Conservation (phyloP, 2,888 invertebrate genomes). For the Heliconius sara region DNA sequence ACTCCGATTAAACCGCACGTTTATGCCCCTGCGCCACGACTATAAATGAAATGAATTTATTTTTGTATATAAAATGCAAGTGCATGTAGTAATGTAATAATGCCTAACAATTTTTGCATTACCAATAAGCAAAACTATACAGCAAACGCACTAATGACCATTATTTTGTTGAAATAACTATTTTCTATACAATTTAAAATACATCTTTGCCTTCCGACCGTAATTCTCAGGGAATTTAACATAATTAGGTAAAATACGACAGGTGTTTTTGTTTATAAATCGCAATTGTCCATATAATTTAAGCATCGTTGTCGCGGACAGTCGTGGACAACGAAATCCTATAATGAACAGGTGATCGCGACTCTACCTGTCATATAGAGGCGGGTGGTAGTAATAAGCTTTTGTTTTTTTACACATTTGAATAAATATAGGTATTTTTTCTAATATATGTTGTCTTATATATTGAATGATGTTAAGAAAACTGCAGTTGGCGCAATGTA, state of each 20-base stretch:
- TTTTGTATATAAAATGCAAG: neutral
- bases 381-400: conserved; percentile 67
- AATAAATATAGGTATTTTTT: neutral
- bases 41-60: too few species aligned
- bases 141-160: neutral
- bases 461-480: too few species aligned
- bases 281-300: neutral
- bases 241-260: conserved; percentile 1
- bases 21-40: too few species aligned
- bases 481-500: too few species aligned
- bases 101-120: neutral
- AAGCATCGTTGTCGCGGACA: neutral
- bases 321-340: conserved; percentile 62
- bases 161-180: conserved; percentile 1
- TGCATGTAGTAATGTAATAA: neutral
- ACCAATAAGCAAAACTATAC: neutral
- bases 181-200: neutral
- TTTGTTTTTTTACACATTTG: conserved; percentile 54
- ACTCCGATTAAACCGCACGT: too few species aligned
- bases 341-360: conserved; percentile 78
- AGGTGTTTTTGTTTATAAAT: conserved; percentile 6
- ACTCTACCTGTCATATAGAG: conserved; percentile 69
- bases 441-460: too few species aligned
- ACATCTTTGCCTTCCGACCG: neutral
- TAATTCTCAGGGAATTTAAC: conserved; percentile 5